Conservation (phyloP, 2,888 invertebrate species). For the Hypolimnas misippus region DNA sequence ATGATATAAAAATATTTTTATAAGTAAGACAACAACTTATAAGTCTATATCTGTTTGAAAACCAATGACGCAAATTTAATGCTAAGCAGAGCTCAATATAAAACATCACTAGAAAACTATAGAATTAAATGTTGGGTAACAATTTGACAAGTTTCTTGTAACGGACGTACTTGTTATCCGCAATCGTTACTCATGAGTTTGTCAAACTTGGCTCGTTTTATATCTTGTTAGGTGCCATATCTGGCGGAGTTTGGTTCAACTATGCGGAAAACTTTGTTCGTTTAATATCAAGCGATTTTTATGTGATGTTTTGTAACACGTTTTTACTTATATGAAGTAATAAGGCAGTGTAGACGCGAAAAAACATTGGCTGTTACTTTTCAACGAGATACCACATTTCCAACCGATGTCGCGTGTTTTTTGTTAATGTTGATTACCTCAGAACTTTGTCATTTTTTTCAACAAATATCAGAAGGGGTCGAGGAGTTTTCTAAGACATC, state of each 20-base stretch:
- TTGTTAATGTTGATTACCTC: too few species aligned
- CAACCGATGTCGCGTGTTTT: too few species aligned
- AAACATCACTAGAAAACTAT: background rate
- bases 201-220: constrained; percentile 28
- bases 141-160: constrained; percentile 22
- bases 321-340: background rate
- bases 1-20: too few species aligned
- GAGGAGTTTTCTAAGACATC: too few species aligned
- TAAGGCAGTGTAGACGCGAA: too few species aligned
- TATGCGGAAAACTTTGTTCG: constrained; percentile 12
- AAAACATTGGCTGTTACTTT: too few species aligned
- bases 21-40: too few species aligned
- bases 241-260: constrained; percentile 2
- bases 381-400: too few species aligned
- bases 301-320: background rate
- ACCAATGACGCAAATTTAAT: background rate
- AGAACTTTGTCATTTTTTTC: too few species aligned
- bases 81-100: background rate
- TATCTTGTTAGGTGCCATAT: constrained; percentile 24
- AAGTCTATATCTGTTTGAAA: too few species aligned
- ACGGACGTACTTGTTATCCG: constrained; percentile 10
- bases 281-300: background rate
- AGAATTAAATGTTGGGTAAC: constrained; percentile 17
- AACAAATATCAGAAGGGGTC: too few species aligned
- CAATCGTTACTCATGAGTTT: constrained; percentile 23